Evolutionary conservation across 2,888 invertebrate genomes (phyloP).

Genomic region (Meloe dianella): DNA sequence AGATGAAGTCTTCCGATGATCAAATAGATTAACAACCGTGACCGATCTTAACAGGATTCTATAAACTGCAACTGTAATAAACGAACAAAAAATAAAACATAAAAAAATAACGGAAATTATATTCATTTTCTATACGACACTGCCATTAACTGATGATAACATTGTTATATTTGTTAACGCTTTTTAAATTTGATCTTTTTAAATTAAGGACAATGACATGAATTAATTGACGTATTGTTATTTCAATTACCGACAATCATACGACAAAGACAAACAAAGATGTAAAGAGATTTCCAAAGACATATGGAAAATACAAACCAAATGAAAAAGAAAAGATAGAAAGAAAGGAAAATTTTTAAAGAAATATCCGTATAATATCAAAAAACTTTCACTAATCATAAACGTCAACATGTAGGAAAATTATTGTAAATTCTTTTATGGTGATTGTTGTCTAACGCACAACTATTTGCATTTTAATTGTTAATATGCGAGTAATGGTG

Average conservation of each 20-base stretch:
- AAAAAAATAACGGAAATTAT: slow-evolving; percentile 11
- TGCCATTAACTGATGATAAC: slow-evolving; percentile 22
- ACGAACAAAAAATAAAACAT: not conserved
- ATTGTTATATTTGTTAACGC: slow-evolving; percentile 24
- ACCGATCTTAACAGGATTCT: not conserved
- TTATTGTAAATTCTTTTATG: too few species aligned
- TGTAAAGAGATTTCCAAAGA: not conserved
- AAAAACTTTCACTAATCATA: not conserved
- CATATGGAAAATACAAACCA: not conserved
- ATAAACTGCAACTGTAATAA: not conserved
- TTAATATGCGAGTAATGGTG: too few species aligned
- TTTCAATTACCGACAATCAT: not conserved
- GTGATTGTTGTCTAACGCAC: too few species aligned
- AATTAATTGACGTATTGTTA: slow-evolving; percentile 16
- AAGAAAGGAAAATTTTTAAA: too few species aligned
- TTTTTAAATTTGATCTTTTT: slow-evolving; percentile 26
- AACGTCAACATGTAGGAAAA: too few species aligned
- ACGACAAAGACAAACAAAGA: too few species aligned
- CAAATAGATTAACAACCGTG: slow-evolving; percentile 12
- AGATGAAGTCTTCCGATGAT: not conserved
- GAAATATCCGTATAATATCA: too few species aligned
- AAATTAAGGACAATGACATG: slow-evolving; percentile 42
- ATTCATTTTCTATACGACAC: slow-evolving; percentile 3
- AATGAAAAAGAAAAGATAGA: not conserved
- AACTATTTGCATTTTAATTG: too few species aligned